Evolutionary conservation across 1,140 invertebrate genomes (phyloP).

Genomic region (Drosophila parvula): DNA sequence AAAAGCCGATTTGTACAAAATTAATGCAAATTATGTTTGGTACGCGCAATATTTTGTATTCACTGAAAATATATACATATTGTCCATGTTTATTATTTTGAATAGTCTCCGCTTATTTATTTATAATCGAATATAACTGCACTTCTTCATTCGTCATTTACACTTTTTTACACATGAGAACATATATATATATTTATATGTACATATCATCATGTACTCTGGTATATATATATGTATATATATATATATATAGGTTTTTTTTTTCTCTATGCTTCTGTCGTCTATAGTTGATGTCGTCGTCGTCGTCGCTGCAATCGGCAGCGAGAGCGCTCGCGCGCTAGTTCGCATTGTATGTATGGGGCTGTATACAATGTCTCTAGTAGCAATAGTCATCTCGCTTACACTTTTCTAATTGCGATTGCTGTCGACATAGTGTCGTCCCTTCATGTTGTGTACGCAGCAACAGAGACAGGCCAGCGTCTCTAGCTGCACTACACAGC

Average conservation of each 20-base stretch:
- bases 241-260: constrained; percentile 32
- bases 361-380: constrained; percentile 42
- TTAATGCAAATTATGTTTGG: constrained; percentile 16
- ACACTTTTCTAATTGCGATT: constrained; percentile 59
- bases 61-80: constrained; percentile 13
- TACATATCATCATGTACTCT: constrained; percentile 22
- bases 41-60: constrained; percentile 24
- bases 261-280: constrained; percentile 51
- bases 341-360: constrained; percentile 44
- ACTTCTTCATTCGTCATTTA: constrained; percentile 50
- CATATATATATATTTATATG: constrained; percentile 22
- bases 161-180: constrained; percentile 37
- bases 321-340: constrained; percentile 49
- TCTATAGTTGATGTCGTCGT: constrained; percentile 35
- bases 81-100: constrained; percentile 40
- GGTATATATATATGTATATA: constrained; percentile 21
- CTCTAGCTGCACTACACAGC: constrained; percentile 47
- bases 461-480: constrained; percentile 48
- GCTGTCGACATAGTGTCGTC: constrained; percentile 45
- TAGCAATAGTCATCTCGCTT: constrained; percentile 57
- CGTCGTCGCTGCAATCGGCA: constrained; percentile 42
- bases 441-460: constrained; percentile 53
- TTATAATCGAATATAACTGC: constrained; percentile 11
- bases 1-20: constrained; percentile 27
- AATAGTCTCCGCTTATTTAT: constrained; percentile 16